phyloP scores from a whole-genome alignment of 1,140 invertebrate genomes.

The Drosophila ironensis region DNA sequence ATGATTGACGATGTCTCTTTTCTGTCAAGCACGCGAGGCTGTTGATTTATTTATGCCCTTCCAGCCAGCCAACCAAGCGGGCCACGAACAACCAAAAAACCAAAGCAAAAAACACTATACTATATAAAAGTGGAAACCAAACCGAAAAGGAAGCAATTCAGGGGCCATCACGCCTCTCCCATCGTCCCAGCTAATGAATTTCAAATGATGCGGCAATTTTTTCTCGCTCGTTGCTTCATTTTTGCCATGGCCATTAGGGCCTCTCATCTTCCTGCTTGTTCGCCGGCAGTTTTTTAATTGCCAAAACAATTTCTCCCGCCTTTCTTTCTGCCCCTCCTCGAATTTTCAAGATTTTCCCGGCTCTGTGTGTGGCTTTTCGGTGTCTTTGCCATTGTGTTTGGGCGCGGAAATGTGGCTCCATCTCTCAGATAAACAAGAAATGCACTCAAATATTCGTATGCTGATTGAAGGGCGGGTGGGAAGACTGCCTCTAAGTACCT shows the following conservation, averaged over 20 bases:
- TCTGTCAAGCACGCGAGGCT: slow-evolving; percentile 65
- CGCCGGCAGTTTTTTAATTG: slow-evolving; percentile 63
- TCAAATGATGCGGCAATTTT: slow-evolving; percentile 75
- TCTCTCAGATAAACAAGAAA: slow-evolving; percentile 7
- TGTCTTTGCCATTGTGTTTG: slow-evolving; percentile 42
- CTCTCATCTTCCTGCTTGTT: slow-evolving; percentile 57
- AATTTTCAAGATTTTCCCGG: no score
- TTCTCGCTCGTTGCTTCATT: slow-evolving; percentile 17
- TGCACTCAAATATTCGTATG: not conserved
- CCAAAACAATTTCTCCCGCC: slow-evolving; percentile 48
- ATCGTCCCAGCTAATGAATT: slow-evolving; percentile 63
- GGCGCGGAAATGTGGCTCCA: slow-evolving; percentile 49
- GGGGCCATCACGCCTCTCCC: slow-evolving; percentile 42
- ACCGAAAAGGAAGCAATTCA: slow-evolving; percentile 53
- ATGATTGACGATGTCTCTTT: slow-evolving; percentile 68
- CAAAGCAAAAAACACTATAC: not conserved
- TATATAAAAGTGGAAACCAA: slow-evolving; percentile 19
- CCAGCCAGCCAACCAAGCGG: not conserved
- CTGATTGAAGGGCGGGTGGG: slow-evolving; percentile 42
- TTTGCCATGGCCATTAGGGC: slow-evolving; percentile 50
- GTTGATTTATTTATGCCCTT: slow-evolving; percentile 74
- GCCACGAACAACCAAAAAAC: not conserved
- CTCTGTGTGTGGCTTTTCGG: slow-evolving; percentile 46
- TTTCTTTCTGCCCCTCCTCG: slow-evolving; percentile 40
- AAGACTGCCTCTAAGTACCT: slow-evolving; percentile 10